Conservation (phyloP, 2,113 vertebrate species). For the Gobius niger region DNA sequence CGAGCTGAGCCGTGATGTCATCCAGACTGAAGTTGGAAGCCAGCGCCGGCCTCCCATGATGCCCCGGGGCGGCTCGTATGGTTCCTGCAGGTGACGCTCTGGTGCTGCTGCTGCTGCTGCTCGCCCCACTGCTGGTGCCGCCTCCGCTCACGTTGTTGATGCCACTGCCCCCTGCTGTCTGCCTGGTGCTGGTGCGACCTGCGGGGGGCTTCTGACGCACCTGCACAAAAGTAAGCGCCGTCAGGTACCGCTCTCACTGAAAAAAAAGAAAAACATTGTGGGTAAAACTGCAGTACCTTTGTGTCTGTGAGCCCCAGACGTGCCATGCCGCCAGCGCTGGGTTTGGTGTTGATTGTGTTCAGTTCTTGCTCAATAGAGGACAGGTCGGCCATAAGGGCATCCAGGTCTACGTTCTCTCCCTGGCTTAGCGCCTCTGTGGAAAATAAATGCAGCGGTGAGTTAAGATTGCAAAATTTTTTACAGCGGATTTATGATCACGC, state of each 20-base stretch:
- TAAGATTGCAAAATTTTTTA: background rate
- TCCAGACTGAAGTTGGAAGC: constrained; percentile 92
- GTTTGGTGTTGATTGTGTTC: constrained; percentile 83
- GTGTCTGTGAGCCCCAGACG: constrained; percentile 74
- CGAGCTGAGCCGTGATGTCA: constrained; percentile 95
- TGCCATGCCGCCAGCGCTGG: constrained; percentile 67
- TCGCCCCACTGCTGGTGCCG: constrained; percentile 70
- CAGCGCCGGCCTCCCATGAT: constrained; percentile 67
- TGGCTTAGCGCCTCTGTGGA: constrained; percentile 93
- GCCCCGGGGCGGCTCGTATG: constrained; percentile 53
- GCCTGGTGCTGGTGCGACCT: constrained; percentile 74
- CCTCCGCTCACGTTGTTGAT: constrained; percentile 68
- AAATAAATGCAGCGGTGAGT: background rate
- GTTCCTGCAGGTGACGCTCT: constrained; percentile 79
- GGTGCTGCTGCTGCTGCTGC: constrained; percentile 80
- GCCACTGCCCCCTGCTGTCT: constrained; percentile 57
- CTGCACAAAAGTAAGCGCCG: constrained; percentile 18
- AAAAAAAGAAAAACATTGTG: background rate
- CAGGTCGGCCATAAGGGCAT: constrained; percentile 96
- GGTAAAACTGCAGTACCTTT: constrained; percentile 38
- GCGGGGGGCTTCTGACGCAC: constrained; percentile 83
- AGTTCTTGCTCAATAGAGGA: constrained; percentile 98
- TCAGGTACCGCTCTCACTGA: background rate
- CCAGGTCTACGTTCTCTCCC: constrained; percentile 93
- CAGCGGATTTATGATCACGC: constrained; percentile 66